These are phyloP conservation scores for Passer montanus DNA, from an alignment of 2,113 vertebrate species.

Conservation along the genomic window DNA sequence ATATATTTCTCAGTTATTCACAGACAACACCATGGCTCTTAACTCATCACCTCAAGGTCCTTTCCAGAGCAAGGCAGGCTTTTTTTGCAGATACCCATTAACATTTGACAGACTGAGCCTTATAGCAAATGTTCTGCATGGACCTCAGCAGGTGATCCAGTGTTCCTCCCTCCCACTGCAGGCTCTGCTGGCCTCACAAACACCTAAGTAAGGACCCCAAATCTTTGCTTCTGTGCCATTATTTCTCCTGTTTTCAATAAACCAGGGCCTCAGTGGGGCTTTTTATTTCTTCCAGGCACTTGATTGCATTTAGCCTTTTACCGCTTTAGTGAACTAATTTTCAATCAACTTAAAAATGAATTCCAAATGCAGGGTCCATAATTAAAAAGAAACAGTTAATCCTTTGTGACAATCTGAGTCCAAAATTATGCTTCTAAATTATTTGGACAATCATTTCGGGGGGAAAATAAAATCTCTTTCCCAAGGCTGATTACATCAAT, in stretches of 20 bases:
- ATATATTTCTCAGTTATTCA: background rate
- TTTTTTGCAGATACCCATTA: background rate
- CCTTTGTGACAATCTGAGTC: constrained; percentile 38
- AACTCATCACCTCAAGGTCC: background rate
- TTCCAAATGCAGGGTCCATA: constrained; percentile 10
- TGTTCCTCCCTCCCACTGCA: background rate
- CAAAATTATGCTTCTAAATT: constrained; percentile 40
- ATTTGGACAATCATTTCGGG: constrained; percentile 35
- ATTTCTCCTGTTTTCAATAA: background rate
- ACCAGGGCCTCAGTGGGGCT: background rate
- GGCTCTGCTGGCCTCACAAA: background rate
- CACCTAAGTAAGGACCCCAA: background rate
- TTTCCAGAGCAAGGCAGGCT: background rate
- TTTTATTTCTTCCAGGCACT: constrained; percentile 23
- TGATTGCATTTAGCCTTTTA: constrained; percentile 38
- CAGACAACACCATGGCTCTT: background rate
- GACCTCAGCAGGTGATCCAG: background rate
- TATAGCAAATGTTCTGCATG: background rate
- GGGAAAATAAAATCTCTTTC: background rate
- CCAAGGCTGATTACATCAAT: constrained; percentile 34
- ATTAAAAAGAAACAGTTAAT: constrained; percentile 54
- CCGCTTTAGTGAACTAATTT: constrained; percentile 48
- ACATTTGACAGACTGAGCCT: background rate
- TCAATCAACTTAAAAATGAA: constrained; percentile 44
- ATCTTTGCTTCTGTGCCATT: background rate